Conservation (phyloP, 2,113 vertebrate genomes). For the Aplodontia rufa region DNA sequence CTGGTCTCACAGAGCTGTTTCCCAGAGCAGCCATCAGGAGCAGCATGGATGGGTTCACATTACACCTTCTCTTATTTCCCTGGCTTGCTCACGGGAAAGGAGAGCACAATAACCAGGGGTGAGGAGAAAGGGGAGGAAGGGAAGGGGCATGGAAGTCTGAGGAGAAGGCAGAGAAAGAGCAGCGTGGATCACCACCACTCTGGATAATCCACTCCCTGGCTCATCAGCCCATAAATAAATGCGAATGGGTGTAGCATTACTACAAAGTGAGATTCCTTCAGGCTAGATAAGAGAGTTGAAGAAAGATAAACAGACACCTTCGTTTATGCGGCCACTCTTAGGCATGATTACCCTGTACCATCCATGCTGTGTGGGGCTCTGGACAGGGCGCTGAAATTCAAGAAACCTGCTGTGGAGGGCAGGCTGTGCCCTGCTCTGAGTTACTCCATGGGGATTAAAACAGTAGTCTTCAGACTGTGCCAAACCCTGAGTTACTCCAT, state of each 20-base stretch:
- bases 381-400: neutral
- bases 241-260: neutral
- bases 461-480: too few relatives aligned
- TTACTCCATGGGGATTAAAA: too few relatives aligned
- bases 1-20: neutral
- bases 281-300: neutral
- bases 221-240: slow-evolving; percentile 29
- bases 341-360: neutral
- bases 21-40: neutral
- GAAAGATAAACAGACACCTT: neutral
- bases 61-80: slow-evolving; percentile 60
- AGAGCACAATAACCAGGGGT: neutral
- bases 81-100: neutral
- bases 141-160: neutral
- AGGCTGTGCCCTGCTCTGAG: too few relatives aligned
- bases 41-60: neutral
- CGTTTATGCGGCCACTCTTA: neutral
- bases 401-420: neutral
- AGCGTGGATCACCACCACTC: neutral
- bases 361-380: neutral
- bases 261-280: neutral
- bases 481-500: too few relatives aligned
- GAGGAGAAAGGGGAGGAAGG: neutral
- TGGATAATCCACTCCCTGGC: slow-evolving; percentile 10
- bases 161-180: neutral